A percentile compares a stretch with the other conserved stretches of the same genome.
Conservation (phyloP, 2,888 invertebrate species). For the Apodemia zela region DNA sequence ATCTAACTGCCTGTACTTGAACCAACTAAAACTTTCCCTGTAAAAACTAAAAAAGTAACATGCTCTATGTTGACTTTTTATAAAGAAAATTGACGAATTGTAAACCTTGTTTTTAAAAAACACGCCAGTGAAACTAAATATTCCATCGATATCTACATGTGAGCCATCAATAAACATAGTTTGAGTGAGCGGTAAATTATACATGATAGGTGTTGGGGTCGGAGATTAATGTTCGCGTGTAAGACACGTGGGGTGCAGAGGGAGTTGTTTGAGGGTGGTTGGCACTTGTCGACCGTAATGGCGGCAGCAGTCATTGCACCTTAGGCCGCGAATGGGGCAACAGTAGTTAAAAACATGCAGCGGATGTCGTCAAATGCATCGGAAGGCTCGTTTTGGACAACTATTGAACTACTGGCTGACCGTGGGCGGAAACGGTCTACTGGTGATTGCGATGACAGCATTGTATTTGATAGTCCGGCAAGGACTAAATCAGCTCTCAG, state of each 20-base stretch:
- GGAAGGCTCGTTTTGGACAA: slow-evolving; percentile 81
- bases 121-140: neutral
- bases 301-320: slow-evolving; percentile 75
- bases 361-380: slow-evolving; percentile 64
- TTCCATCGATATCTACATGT: neutral
- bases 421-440: slow-evolving; percentile 70
- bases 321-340: slow-evolving; percentile 52
- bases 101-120: too few relatives aligned
- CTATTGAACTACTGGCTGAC: slow-evolving; percentile 81
- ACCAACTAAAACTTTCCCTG: too few relatives aligned
- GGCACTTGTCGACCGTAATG: slow-evolving; percentile 46
- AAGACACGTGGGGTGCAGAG: slow-evolving; percentile 53
- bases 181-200: slow-evolving; percentile 27
- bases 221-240: slow-evolving; percentile 75
- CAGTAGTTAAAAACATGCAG: slow-evolving; percentile 62
- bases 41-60: too few relatives aligned
- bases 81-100: too few relatives aligned
- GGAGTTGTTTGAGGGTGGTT: slow-evolving; percentile 33
- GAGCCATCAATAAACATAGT: neutral
- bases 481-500: slow-evolving; percentile 61
- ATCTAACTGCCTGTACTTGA: too few relatives aligned
- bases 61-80: too few relatives aligned
- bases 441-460: slow-evolving; percentile 59
- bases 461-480: slow-evolving; percentile 39
- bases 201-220: slow-evolving; percentile 54